These are phyloP conservation scores for Mormyrus iriodes DNA, from an alignment of 2,113 vertebrate species.

Conservation along the genomic window DNA sequence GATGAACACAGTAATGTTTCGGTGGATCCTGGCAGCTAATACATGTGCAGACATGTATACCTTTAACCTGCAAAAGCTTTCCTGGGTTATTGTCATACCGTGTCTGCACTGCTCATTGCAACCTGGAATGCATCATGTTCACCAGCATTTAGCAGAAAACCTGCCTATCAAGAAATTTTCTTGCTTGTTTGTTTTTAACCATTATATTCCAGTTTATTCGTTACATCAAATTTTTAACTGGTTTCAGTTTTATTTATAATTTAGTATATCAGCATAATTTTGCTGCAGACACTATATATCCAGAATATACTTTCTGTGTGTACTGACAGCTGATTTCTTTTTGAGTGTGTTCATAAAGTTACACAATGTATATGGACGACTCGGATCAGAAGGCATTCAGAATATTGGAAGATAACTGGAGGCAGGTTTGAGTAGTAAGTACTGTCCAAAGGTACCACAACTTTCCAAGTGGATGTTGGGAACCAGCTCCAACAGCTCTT, in stretches of 20 bases:
- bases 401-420: neutral
- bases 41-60: neutral
- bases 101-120: neutral
- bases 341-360: neutral
- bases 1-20: neutral
- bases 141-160: neutral
- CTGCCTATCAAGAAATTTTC: neutral
- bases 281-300: neutral
- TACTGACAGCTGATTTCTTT: neutral
- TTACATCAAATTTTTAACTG: neutral
- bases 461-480: conserved; percentile 53
- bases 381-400: neutral
- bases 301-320: neutral
- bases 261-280: neutral
- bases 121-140: neutral
- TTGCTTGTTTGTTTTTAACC: neutral
- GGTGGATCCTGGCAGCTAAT: neutral
- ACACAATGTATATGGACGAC: neutral
- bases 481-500: conserved; percentile 56
- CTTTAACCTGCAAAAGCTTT: neutral
- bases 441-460: conserved; percentile 57
- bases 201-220: neutral
- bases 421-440: neutral
- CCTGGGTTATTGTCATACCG: neutral
- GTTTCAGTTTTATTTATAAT: neutral